A percentile compares a stretch with the other conserved stretches of the same genome.
Evolutionary conservation across 2,113 vertebrate genomes (phyloP).

Genomic region (Romanogobio albipinnatus): DNA sequence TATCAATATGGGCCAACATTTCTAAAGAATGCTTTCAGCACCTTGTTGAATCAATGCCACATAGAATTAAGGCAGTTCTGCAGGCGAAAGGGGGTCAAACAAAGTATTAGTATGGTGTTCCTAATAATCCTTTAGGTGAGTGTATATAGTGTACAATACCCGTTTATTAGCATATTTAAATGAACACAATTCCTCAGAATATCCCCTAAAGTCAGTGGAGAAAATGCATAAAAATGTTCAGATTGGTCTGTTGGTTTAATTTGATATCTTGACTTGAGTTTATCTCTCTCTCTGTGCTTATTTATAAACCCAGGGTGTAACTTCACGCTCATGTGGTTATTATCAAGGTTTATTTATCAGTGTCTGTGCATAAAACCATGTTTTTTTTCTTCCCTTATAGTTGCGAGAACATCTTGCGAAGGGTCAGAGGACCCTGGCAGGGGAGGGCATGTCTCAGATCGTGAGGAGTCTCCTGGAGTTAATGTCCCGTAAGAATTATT

Average conservation of each 20-base stretch:
- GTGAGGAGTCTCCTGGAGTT: conserved; percentile 95
- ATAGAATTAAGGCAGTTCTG: too few relatives aligned
- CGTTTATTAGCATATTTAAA: background rate
- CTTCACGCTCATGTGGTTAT: conserved; percentile 10
- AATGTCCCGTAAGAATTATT: conserved; percentile 92
- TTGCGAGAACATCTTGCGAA: conserved; percentile 98
- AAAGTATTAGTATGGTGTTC: too few relatives aligned
- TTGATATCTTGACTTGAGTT: background rate
- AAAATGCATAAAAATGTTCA: background rate
- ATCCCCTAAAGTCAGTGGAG: background rate
- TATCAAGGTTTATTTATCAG: conserved; percentile 19
- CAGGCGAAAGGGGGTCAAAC: too few relatives aligned
- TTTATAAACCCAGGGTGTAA: background rate
- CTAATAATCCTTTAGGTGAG: too few relatives aligned
- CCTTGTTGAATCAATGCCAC: too few relatives aligned
- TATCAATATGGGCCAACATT: too few relatives aligned
- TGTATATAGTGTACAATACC: too few relatives aligned
- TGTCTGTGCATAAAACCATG: background rate
- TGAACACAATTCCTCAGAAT: background rate
- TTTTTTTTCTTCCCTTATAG: conserved; percentile 65
- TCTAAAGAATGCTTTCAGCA: too few relatives aligned
- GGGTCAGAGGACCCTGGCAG: conserved; percentile 98
- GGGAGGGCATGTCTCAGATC: conserved; percentile 98
- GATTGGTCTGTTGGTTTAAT: background rate
- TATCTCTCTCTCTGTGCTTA: background rate